These are phyloP conservation scores for Hirundichthys speculiger DNA, from an alignment of 2,113 vertebrate genomes.

Conservation along the genomic window DNA sequence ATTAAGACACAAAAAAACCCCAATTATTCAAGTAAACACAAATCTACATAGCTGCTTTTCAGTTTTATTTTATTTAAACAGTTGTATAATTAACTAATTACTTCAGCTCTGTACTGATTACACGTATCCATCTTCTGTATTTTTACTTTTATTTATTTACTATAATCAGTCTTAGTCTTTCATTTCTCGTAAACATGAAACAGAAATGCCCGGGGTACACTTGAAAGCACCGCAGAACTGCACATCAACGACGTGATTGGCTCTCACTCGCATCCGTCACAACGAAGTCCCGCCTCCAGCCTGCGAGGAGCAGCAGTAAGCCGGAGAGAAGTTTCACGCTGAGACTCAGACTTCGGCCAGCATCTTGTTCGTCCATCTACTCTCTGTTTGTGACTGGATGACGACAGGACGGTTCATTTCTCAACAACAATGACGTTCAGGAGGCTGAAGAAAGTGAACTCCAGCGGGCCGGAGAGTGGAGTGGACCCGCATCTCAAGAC, in stretches of 20 bases:
- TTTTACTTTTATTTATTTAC: background rate
- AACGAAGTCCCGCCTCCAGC: conserved; percentile 37
- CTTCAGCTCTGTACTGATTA: background rate
- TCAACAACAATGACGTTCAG: conserved; percentile 76
- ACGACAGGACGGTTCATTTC: background rate
- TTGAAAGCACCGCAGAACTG: conserved; percentile 12
- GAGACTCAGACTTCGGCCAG: conserved; percentile 18
- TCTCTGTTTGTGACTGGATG: background rate
- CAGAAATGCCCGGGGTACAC: background rate
- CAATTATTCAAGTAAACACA: no score
- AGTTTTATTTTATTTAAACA: no score
- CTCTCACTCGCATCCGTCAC: conserved; percentile 8
- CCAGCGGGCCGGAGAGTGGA: conserved; percentile 62
- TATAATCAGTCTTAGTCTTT: background rate
- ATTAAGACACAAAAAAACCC: no score
- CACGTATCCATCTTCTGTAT: background rate
- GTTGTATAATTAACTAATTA: no score
- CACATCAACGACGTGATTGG: conserved; percentile 33
- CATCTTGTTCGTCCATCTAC: conserved; percentile 16
- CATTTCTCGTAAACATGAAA: background rate
- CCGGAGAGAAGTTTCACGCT: conserved; percentile 25
- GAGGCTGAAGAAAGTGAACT: conserved; percentile 77
- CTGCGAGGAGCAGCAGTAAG: conserved; percentile 13
- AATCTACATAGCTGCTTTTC: no score
- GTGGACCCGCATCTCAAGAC: conserved; percentile 61